Percentiles rank a stretch among this genome's conserved stretches.
Conservation (phyloP, 1,140 invertebrate genomes). For the Asbolus verrucosus region DNA sequence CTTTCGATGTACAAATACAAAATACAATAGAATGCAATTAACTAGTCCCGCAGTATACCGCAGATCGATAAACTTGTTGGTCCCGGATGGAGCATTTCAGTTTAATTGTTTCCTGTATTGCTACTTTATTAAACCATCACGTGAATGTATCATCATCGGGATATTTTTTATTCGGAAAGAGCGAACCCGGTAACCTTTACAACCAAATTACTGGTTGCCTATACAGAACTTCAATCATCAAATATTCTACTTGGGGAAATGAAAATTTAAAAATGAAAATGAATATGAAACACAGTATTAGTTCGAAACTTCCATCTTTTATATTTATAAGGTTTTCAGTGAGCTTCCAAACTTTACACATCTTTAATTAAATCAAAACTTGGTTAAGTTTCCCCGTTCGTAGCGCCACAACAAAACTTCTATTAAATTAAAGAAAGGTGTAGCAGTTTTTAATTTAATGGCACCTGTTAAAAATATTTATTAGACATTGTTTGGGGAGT, state of each 20-base stretch:
- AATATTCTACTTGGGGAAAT: not conserved
- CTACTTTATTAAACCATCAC: conserved; percentile 38
- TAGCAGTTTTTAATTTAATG: conserved; percentile 39
- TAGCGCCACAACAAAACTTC: conserved; percentile 18
- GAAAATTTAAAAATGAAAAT: conserved; percentile 25
- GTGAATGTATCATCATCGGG: conserved; percentile 35
- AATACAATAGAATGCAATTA: conserved; percentile 39
- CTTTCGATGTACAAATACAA: conserved; percentile 22
- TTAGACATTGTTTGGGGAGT: conserved; percentile 9
- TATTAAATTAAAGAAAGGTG: conserved; percentile 39
- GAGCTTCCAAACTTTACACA: conserved; percentile 41
- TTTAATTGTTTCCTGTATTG: conserved; percentile 45
- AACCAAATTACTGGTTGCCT: conserved; percentile 19
- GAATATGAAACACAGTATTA: conserved; percentile 44
- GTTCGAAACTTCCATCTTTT: conserved; percentile 45
- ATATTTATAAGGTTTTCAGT: conserved; percentile 41
- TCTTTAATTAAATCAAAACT: conserved; percentile 46
- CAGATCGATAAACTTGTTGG: conserved; percentile 44
- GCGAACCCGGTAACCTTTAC: not conserved
- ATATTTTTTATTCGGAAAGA: conserved; percentile 28
- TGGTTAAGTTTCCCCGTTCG: conserved; percentile 22
- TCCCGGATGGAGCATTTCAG: conserved; percentile 41
- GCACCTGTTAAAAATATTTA: conserved; percentile 45
- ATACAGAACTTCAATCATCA: not conserved
- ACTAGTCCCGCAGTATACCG: conserved; percentile 24